Conservation (phyloP, 2,888 invertebrate species). For the Agrochola lychnidis region DNA sequence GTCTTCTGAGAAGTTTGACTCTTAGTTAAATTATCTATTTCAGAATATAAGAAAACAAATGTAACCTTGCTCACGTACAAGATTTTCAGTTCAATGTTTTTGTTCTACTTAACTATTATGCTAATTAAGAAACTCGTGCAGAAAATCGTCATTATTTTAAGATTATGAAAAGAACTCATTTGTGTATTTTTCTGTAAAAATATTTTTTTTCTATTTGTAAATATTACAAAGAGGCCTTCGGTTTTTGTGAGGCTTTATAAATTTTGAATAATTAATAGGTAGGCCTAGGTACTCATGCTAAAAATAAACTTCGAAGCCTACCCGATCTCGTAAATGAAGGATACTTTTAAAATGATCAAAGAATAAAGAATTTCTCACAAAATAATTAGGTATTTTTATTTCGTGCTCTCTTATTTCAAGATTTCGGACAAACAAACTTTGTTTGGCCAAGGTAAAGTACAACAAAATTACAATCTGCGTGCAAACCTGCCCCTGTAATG, state of each 20-base stretch:
- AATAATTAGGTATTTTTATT: neutral
- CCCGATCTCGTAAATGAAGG: neutral
- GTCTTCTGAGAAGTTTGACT: neutral
- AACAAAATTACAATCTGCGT: neutral
- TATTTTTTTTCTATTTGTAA: neutral
- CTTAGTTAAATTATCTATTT: neutral
- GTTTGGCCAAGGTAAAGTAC: neutral
- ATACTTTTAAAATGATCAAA: neutral
- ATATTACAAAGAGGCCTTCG: neutral
- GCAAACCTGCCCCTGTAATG: neutral
- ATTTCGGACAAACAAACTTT: neutral
- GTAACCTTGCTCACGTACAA: slow-evolving; percentile 17
- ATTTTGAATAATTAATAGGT: no score
- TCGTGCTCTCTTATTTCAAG: neutral
- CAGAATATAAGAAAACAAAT: neutral
- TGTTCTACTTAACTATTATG: slow-evolving; percentile 8
- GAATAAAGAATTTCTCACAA: neutral
- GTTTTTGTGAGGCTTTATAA: no score
- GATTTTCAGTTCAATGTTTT: slow-evolving; percentile 7
- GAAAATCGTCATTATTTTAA: neutral
- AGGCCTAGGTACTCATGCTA: neutral
- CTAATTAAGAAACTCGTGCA: slow-evolving; percentile 14
- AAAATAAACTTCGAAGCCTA: neutral
- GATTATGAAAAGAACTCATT: neutral
- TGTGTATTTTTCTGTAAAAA: neutral